These are phyloP conservation scores for Danaus melanippus DNA, from an alignment of 1,140 invertebrate genomes.

Conservation along the genomic window DNA sequence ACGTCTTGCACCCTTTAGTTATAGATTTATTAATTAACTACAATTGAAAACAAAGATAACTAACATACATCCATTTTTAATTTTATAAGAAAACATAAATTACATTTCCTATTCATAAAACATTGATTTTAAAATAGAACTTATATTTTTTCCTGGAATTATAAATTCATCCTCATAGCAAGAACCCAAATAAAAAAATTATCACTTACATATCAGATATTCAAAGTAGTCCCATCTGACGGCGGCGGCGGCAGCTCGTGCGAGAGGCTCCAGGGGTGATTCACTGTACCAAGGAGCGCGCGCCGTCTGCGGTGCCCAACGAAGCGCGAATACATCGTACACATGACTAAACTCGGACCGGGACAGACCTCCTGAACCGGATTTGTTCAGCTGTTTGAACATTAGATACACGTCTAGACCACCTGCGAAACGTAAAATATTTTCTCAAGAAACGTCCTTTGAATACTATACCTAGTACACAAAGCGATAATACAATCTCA, in stretches of 20 bases:
- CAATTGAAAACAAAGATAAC: no score
- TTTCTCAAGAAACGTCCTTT: no score
- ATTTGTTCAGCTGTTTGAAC: conserved; percentile 85
- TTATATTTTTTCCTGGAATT: no score
- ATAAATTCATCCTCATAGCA: no score
- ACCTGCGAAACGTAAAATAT: conserved; percentile 62
- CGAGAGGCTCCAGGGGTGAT: conserved; percentile 76
- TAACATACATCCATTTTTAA: no score
- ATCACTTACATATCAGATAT: conserved; percentile 79
- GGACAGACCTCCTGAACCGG: conserved; percentile 76
- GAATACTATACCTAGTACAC: no score
- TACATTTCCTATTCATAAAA: no score
- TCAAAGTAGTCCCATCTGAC: conserved; percentile 83
- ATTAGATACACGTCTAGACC: conserved; percentile 85
- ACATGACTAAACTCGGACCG: conserved; percentile 85
- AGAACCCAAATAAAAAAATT: neutral
- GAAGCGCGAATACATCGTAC: conserved; percentile 80
- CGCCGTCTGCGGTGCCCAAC: conserved; percentile 81
- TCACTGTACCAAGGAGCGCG: conserved; percentile 82
- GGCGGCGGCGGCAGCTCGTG: conserved; percentile 74
- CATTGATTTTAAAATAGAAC: no score
- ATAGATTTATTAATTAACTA: no score
- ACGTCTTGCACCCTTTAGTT: neutral
- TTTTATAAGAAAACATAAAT: no score
- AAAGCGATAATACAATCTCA: no score